Percentiles rank a stretch among this genome's conserved stretches.
These are phyloP conservation scores for Folsomia manolachei DNA, from an alignment of 2,888 invertebrate species.

Conservation along the genomic window DNA sequence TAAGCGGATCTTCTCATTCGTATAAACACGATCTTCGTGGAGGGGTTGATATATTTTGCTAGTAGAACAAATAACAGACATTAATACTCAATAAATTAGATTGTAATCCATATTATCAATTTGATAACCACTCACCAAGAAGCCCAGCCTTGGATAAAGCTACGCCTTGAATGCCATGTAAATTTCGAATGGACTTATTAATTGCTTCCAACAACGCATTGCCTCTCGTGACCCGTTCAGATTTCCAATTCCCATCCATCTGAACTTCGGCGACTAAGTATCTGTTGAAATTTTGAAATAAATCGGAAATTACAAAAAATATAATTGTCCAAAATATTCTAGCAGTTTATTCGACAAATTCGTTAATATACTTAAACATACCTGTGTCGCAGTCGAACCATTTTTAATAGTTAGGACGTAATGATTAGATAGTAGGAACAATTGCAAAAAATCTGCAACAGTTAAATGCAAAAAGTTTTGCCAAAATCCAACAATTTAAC, in stretches of 20 bases:
- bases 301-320: too few species aligned
- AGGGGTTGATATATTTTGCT: slow-evolving; percentile 36
- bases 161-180: slow-evolving; percentile 42
- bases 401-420: too few species aligned
- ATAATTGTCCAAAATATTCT: too few species aligned
- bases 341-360: too few species aligned
- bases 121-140: slow-evolving; percentile 23
- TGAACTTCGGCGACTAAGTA: slow-evolving; percentile 27
- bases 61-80: not conserved
- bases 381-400: slow-evolving; percentile 5
- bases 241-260: slow-evolving; percentile 9
- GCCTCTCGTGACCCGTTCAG: not conserved
- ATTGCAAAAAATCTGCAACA: too few species aligned
- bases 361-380: too few species aligned
- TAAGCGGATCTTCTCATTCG: slow-evolving; percentile 39
- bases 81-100: not conserved
- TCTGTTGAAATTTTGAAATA: not conserved
- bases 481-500: too few species aligned
- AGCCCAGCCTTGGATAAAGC: slow-evolving; percentile 39
- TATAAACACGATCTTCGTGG: slow-evolving; percentile 33
- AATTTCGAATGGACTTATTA: slow-evolving; percentile 29
- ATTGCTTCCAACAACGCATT: slow-evolving; percentile 28
- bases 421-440: too few species aligned
- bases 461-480: too few species aligned
- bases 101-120: too few species aligned